A percentile compares a stretch with the other conserved stretches of the same genome.
Evolutionary conservation across 2,888 invertebrate species (phyloP).

Genomic region (Drosophila paranaensis): DNA sequence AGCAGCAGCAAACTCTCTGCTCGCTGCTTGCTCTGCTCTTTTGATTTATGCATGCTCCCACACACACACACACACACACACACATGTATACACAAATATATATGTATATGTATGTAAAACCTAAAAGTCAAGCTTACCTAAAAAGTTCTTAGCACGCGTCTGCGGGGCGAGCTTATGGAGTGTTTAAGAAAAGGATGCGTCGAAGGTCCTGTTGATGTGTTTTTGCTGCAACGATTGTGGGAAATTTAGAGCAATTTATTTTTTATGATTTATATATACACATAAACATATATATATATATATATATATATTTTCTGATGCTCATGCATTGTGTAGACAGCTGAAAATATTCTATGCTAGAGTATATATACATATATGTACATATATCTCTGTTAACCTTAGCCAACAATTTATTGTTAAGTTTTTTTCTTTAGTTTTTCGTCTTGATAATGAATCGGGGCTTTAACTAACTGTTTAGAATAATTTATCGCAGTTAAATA

Average conservation of each 20-base stretch:
- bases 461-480: background rate
- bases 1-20: constrained; percentile 38
- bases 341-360: constrained; percentile 13
- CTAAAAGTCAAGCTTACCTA: constrained; percentile 73
- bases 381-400: background rate
- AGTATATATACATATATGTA: no score
- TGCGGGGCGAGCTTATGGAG: constrained; percentile 64
- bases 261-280: constrained; percentile 10
- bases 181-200: constrained; percentile 53
- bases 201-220: constrained; percentile 39
- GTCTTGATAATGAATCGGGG: background rate
- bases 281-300: background rate
- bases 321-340: constrained; percentile 34
- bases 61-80: constrained; percentile 19
- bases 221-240: constrained; percentile 53
- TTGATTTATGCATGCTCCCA: constrained; percentile 53
- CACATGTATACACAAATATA: background rate
- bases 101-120: constrained; percentile 22
- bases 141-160: constrained; percentile 68
- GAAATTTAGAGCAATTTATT: constrained; percentile 37
- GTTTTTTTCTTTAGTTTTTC: constrained; percentile 15
- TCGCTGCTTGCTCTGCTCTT: constrained; percentile 41
- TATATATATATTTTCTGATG: constrained; percentile 14
- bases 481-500: constrained; percentile 8
- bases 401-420: constrained; percentile 15